Conservation (phyloP, 2,888 invertebrate genomes). For the Adelognathus sp. region DNA sequence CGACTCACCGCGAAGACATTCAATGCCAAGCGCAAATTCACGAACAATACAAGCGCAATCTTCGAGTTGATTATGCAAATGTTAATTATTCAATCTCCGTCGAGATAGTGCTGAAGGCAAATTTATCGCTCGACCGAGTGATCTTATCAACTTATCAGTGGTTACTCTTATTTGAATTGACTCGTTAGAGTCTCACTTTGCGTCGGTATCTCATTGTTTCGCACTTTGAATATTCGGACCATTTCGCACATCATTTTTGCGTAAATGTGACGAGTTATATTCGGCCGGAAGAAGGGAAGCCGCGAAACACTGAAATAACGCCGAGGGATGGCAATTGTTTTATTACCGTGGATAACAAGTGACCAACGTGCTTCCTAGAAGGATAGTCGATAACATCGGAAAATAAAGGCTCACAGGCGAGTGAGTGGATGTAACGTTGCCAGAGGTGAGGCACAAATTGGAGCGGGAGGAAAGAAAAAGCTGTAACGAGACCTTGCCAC, state of each 20-base stretch:
- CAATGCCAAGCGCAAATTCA: slow-evolving; percentile 25
- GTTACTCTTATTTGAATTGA: neutral
- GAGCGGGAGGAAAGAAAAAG: neutral
- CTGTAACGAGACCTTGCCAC: slow-evolving; percentile 35
- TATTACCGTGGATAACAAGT: neutral
- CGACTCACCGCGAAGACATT: slow-evolving; percentile 1
- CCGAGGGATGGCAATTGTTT: neutral
- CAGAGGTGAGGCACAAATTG: slow-evolving; percentile 7
- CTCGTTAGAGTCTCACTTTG: slow-evolving; percentile 3
- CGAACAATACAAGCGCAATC: neutral
- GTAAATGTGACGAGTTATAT: neutral
- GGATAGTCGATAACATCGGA: neutral
- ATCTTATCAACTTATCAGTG: slow-evolving; percentile 12
- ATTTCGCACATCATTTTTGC: neutral
- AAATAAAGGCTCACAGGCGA: neutral
- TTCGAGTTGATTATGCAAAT: slow-evolving; percentile 1
- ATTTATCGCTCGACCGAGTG: slow-evolving; percentile 6
- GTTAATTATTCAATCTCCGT: neutral
- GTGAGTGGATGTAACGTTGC: neutral
- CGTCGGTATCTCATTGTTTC: neutral
- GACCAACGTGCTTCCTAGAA: slow-evolving; percentile 13
- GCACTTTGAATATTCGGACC: neutral
- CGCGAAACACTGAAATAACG: neutral
- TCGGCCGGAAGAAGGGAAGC: neutral
- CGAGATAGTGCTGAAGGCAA: neutral